Conservation (phyloP, 2,888 invertebrate species). For the Athrips mouffetella region DNA sequence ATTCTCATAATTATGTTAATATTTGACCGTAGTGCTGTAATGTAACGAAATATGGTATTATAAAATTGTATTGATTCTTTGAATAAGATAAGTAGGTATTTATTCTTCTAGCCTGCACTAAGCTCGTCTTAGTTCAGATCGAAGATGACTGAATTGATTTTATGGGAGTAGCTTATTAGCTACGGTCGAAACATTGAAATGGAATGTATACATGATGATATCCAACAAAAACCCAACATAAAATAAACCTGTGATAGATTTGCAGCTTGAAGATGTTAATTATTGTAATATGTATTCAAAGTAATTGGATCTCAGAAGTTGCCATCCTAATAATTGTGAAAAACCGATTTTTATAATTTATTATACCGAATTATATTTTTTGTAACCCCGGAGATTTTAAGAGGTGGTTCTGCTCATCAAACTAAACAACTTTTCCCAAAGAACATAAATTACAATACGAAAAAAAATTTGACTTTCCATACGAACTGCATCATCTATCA, state of each 20-base stretch:
- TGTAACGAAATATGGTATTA: background rate
- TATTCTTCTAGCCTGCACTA: constrained; percentile 14
- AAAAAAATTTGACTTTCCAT: too few relatives aligned
- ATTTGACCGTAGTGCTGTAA: background rate
- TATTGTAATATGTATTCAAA: background rate
- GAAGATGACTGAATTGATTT: constrained; percentile 11
- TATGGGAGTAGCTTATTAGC: background rate
- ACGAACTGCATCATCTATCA: too few relatives aligned
- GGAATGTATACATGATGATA: background rate
- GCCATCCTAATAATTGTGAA: background rate
- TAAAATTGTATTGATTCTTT: background rate
- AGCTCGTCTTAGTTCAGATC: constrained; percentile 12
- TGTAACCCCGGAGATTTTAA: too few relatives aligned
- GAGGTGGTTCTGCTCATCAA: too few relatives aligned
- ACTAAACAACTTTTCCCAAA: too few relatives aligned
- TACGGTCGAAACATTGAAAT: background rate
- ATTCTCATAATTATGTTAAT: background rate
- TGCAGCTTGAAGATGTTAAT: constrained; percentile 11
- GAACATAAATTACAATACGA: too few relatives aligned
- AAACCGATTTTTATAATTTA: too few relatives aligned
- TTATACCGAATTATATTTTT: too few relatives aligned
- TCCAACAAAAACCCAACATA: background rate
- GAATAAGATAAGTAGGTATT: constrained; percentile 7
- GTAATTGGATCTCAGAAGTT: background rate
- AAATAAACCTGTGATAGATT: constrained; percentile 17